Conservation (phyloP, 2,888 invertebrate genomes). For the Rutpela maculata region DNA sequence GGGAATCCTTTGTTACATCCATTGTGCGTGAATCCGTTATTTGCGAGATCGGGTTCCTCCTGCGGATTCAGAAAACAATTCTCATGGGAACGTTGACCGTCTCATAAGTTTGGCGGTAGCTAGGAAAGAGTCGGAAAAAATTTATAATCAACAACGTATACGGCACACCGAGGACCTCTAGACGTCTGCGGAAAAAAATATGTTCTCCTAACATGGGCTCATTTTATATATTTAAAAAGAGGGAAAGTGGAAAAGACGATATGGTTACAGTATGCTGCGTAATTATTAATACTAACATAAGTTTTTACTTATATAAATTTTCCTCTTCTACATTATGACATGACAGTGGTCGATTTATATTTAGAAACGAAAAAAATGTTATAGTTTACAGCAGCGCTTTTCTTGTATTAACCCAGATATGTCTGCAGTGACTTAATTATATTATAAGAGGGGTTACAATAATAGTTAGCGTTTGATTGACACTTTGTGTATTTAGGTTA, state of each 20-base stretch:
- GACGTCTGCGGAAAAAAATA: conserved; percentile 51
- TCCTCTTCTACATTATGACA: neutral
- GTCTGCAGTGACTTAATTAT: too few species aligned
- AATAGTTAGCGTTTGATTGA: too few species aligned
- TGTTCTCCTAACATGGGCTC: conserved; percentile 45
- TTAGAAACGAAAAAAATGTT: neutral
- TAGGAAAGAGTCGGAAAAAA: conserved; percentile 45
- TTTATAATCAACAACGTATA: conserved; percentile 52
- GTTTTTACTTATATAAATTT: conserved; percentile 3
- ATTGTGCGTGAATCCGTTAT: conserved; percentile 28
- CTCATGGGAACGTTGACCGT: conserved; percentile 52
- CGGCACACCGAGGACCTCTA: conserved; percentile 52
- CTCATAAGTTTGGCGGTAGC: conserved; percentile 49
- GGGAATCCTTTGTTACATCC: conserved; percentile 29
- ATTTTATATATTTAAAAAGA: conserved; percentile 2
- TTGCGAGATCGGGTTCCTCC: conserved; percentile 32
- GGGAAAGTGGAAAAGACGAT: neutral
- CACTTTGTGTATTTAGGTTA: too few species aligned
- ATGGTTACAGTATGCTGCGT: neutral
- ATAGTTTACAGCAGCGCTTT: too few species aligned
- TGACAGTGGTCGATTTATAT: neutral
- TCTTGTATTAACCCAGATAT: too few species aligned
- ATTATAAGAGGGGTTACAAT: too few species aligned
- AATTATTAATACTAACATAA: neutral
- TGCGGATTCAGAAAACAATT: conserved; percentile 41